Evolutionary conservation across 2,888 invertebrate species (phyloP).

Genomic region (Cosmorhoe ocellata): DNA sequence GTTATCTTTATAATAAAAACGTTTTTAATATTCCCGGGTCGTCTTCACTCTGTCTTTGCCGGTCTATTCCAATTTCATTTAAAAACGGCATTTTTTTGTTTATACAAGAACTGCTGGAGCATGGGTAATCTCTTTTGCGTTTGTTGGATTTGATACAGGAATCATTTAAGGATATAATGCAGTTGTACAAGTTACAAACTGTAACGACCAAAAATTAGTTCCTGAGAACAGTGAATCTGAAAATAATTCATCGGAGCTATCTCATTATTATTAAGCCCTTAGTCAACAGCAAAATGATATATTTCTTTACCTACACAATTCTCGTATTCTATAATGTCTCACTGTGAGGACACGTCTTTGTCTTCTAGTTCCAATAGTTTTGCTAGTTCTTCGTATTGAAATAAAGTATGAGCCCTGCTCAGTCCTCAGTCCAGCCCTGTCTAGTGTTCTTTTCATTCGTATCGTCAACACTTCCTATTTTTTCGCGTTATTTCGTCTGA

Average conservation of each 20-base stretch:
- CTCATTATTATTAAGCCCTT: too few relatives aligned
- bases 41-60: slow-evolving; percentile 68
- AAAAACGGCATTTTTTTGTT: slow-evolving; percentile 73
- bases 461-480: slow-evolving; percentile 68
- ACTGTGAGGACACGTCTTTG: too few relatives aligned
- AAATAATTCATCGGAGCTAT: too few relatives aligned
- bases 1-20: slow-evolving; percentile 72
- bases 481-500: slow-evolving; percentile 61
- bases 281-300: too few relatives aligned
- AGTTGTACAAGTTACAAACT: too few relatives aligned
- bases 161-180: not conserved
- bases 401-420: too few relatives aligned
- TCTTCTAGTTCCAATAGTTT: too few relatives aligned
- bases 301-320: too few relatives aligned
- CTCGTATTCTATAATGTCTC: too few relatives aligned
- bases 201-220: too few relatives aligned
- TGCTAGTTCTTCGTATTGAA: too few relatives aligned
- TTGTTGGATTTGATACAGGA: slow-evolving; percentile 72
- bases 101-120: slow-evolving; percentile 78
- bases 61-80: slow-evolving; percentile 73
- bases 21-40: slow-evolving; percentile 77
- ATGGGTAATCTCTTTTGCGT: slow-evolving; percentile 79
- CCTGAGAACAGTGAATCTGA: too few relatives aligned
- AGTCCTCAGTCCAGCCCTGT: slow-evolving; percentile 7
- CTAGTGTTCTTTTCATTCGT: slow-evolving; percentile 66